Conservation (phyloP, 2,888 invertebrate genomes). For the Epinotia demarniana region DNA sequence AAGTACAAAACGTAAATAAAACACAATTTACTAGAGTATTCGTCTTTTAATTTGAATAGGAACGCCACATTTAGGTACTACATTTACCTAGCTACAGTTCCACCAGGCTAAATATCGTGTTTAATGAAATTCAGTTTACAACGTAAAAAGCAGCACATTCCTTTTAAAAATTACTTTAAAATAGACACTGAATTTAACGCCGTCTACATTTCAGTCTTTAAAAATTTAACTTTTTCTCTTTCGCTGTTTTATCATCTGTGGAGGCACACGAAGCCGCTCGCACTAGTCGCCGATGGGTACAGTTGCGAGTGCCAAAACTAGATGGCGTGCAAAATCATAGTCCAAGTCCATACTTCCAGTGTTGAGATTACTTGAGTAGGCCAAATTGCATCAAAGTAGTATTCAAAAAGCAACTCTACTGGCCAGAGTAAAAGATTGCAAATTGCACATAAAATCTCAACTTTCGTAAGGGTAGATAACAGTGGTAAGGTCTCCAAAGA, state of each 20-base stretch:
- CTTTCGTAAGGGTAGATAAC: too few relatives aligned
- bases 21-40: constrained; percentile 72
- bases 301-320: background rate
- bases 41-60: constrained; percentile 66
- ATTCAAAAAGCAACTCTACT: too few relatives aligned
- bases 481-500: too few relatives aligned
- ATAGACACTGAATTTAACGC: background rate
- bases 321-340: background rate
- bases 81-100: background rate
- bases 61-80: background rate
- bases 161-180: background rate
- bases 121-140: too few relatives aligned
- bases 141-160: too few relatives aligned
- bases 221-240: background rate
- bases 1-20: constrained; percentile 81
- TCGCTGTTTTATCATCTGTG: background rate
- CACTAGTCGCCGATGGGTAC: too few relatives aligned
- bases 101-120: too few relatives aligned
- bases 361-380: too few relatives aligned
- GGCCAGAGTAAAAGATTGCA: too few relatives aligned
- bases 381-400: too few relatives aligned
- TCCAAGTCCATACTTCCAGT: background rate
- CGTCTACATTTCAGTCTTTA: background rate
- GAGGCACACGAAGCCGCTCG: background rate
- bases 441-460: too few relatives aligned